Percentiles rank a stretch among this genome's conserved stretches.
Conservation (phyloP, 2,113 vertebrate genomes). For the Alaudala cheleensis region DNA sequence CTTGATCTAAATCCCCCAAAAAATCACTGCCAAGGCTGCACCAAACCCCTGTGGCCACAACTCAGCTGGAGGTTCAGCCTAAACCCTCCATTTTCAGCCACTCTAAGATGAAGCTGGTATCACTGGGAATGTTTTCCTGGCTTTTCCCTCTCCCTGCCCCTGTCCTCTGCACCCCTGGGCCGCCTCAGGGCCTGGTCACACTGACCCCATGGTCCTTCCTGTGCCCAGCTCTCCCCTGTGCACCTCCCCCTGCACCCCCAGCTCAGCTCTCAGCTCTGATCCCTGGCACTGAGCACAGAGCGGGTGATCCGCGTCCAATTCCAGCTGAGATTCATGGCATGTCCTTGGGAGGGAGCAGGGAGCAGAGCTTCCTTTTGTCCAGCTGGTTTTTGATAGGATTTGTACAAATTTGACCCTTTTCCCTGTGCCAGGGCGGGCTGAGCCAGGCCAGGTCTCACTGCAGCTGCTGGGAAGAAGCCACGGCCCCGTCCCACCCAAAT, state of each 20-base stretch:
- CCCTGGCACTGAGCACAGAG: neutral
- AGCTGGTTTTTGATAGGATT: neutral
- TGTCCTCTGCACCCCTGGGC: neutral
- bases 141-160: neutral
- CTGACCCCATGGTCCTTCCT: neutral
- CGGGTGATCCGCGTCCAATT: neutral
- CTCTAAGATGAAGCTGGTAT: neutral
- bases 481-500: neutral
- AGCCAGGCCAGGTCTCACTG: neutral
- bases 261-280: neutral
- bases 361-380: neutral
- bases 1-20: neutral
- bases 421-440: neutral
- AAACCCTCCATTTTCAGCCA: neutral
- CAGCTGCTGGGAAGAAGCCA: neutral
- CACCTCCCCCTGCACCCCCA: fast-evolving
- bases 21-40: neutral
- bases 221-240: neutral
- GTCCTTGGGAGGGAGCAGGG: neutral
- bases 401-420: neutral
- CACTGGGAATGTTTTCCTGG: neutral
- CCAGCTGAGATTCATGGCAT: neutral
- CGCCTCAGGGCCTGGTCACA: neutral
- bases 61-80: too few relatives aligned
- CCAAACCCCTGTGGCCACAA: neutral